phyloP scores from a whole-genome alignment of 2,797 vertebrate species.

The Podargus strigoides region DNA sequence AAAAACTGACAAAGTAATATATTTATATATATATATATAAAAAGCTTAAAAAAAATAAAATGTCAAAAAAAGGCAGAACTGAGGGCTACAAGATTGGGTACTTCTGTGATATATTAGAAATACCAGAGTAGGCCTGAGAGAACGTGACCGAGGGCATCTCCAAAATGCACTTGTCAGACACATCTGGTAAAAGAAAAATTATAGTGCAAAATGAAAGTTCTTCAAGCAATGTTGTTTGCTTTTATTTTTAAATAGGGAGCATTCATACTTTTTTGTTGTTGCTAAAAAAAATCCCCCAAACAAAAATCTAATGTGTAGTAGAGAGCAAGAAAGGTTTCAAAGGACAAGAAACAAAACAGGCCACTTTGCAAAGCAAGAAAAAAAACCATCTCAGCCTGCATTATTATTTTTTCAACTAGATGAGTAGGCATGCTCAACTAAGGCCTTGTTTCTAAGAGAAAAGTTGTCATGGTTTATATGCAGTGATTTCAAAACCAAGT shows the following conservation, averaged over 20 bases:
- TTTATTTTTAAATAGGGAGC: constrained; percentile 28
- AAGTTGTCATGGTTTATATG: constrained; percentile 2
- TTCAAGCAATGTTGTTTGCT: constrained; percentile 68
- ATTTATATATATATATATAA: constrained; percentile 80
- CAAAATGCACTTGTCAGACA: constrained; percentile 80
- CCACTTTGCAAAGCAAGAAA: constrained; percentile 46
- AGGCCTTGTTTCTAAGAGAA: constrained; percentile 53
- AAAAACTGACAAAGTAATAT: constrained; percentile 87
- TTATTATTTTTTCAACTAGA: constrained; percentile 47
- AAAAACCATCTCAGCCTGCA: constrained; percentile 49
- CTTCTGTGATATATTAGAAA: constrained; percentile 84
- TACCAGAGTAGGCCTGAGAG: constrained; percentile 86
- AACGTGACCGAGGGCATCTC: constrained; percentile 79
- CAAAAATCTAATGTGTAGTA: constrained; percentile 9
- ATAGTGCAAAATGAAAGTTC: constrained; percentile 82
- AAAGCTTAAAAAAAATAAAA: constrained; percentile 85
- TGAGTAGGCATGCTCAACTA: not conserved
- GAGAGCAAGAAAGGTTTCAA: constrained; percentile 50
- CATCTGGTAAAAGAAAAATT: constrained; percentile 78
- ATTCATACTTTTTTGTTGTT: constrained; percentile 35
- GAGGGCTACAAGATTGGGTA: constrained; percentile 84
- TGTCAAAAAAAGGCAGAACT: constrained; percentile 85
- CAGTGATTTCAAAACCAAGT: not conserved
- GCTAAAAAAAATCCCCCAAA: constrained; percentile 13
- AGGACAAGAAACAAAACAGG: constrained; percentile 23